Evolutionary conservation across 2,888 invertebrate species (phyloP).

Genomic region (Lymantria dispar): DNA sequence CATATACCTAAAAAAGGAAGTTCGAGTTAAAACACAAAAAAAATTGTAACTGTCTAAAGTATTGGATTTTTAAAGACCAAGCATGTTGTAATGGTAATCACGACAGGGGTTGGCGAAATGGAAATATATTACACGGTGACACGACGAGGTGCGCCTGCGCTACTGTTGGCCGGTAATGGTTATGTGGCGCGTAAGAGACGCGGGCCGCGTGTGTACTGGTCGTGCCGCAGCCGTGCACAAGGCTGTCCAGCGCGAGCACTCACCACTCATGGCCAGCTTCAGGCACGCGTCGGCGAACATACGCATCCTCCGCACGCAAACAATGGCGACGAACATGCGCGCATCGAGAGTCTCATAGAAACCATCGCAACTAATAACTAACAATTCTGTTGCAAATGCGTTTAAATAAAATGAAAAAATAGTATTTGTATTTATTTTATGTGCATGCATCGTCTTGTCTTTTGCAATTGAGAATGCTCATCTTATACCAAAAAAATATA

Average conservation of each 20-base stretch:
- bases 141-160: slow-evolving; percentile 68
- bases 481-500: neutral
- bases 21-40: neutral
- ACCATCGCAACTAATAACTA: slow-evolving; percentile 43
- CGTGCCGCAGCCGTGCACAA: slow-evolving; percentile 58
- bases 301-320: slow-evolving; percentile 54
- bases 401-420: neutral
- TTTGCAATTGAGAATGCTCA: neutral
- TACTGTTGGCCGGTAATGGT: slow-evolving; percentile 62
- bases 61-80: neutral
- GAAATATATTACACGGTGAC: slow-evolving; percentile 68
- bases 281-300: slow-evolving; percentile 47
- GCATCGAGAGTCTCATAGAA: slow-evolving; percentile 72
- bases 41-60: neutral
- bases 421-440: neutral
- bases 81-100: slow-evolving; percentile 15
- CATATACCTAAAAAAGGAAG: too few species aligned
- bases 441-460: neutral
- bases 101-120: slow-evolving; percentile 40
- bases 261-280: slow-evolving; percentile 59
- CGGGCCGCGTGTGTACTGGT: slow-evolving; percentile 71
- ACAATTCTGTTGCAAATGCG: neutral
- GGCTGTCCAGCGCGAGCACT: slow-evolving; percentile 66
- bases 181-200: slow-evolving; percentile 72
- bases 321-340: slow-evolving; percentile 45